Evolutionary conservation across 2,113 vertebrate genomes (phyloP), one percentile per base, ranked within the genome.

Genomic region (Vanacampus margaritifer): DNA sequence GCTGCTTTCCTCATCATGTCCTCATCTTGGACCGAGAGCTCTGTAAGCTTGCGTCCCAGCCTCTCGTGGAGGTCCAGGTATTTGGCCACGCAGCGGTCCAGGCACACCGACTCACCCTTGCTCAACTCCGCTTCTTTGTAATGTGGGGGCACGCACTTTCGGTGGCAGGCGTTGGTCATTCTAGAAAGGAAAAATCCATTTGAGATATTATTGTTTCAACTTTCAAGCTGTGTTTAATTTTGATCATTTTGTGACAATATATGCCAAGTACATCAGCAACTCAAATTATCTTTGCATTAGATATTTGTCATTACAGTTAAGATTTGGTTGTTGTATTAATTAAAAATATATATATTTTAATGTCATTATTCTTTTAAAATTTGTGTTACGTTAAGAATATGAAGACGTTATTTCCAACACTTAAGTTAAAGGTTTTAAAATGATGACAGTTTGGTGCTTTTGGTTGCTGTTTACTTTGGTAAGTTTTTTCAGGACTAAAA

Each of bases 41-140:
- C 96, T 0, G 97, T 98, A 77, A 98, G 84, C 82, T 97, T 97
- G 63, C 94, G 95, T 46, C 97, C 97, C 86, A 99, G 93, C 41
- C 91, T 85, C 86, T 99, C 97, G 0, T 99, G 97, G 59, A 98
- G 94, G 83, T 98, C 95, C 84, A 99, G 91, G 86, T 99, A 99
- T 84, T 99, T 99, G 77, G 97, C 94, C 65, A 99, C 96, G 7
- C 97, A 99, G 59, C 96, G 95, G 82, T 99, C 97, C 84, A 99
- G 87, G 76, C 97, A 98, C 51, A 99, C 95, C 0, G 93, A 92
- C 75, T 98, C 97, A 0, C 96, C 97, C 84, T 99, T 99, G 0
- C 95, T 95, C 72, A 99, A 92, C 79, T 99, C 97, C 0, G 96
- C 91, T 64, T 99, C 97, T 77, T 96, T 96, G 88, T 98, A 98